A percentile compares a stretch with the other conserved stretches of the same genome.
These are phyloP conservation scores for Aptenodytes forsteri DNA, from an alignment of 2,113 vertebrate genomes.

Conservation along the genomic window DNA sequence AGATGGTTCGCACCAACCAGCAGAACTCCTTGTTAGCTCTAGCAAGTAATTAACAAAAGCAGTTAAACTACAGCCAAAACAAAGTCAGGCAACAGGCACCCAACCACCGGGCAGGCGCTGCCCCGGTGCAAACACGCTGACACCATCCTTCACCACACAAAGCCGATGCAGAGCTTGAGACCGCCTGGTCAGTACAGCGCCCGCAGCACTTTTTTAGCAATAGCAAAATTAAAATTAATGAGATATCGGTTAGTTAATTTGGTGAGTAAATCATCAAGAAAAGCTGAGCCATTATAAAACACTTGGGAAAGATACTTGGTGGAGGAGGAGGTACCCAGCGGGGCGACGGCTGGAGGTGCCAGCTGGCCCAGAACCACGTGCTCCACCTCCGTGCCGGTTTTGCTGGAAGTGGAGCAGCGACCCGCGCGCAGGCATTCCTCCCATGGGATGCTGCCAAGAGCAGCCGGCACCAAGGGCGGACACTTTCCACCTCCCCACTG, in stretches of 20 bases:
- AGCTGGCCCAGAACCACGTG: fast-evolving
- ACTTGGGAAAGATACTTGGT: fast-evolving
- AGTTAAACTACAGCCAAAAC: neutral
- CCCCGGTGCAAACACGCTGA: fast-evolving
- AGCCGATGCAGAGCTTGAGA: fast-evolving
- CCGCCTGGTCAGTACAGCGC: fast-evolving
- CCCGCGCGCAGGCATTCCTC: fast-evolving
- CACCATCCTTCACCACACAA: fast-evolving
- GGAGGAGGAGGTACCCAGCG: fast-evolving
- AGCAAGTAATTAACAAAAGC: neutral
- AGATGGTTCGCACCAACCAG: neutral
- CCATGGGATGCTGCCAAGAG: fast-evolving
- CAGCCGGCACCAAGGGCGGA: fast-evolving
- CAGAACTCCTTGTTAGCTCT: neutral
- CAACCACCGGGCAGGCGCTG: fast-evolving
- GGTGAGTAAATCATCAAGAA: neutral
- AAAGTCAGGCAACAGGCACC: neutral
- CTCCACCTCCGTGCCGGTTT: fast-evolving
- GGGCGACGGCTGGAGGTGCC: fast-evolving
- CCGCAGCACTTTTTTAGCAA: neutral
- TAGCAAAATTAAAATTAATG: neutral
- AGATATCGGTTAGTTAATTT: fast-evolving
- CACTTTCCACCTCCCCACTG: fast-evolving
- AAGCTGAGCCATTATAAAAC: fast-evolving
- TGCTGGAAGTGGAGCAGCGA: neutral